Evolutionary conservation across 2,113 vertebrate species (phyloP), one percentile per base, ranked within the genome.

Genomic region (Poecile atricapillus): DNA sequence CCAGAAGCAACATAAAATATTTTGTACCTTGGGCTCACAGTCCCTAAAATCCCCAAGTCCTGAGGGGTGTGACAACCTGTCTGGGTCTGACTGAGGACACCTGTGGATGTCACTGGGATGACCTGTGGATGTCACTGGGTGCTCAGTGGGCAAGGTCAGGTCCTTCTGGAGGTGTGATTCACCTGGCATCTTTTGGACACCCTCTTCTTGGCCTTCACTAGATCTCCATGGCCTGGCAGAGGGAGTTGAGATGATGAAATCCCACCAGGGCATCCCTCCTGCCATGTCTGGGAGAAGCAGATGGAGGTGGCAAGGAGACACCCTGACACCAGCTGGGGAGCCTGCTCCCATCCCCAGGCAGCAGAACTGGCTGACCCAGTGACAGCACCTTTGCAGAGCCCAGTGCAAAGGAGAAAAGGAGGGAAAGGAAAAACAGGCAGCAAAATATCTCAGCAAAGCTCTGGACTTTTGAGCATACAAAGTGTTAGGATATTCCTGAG

Each of bases 51-150:
- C 20, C 41, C 52, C 7, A 9, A 5, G 31, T 27, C n/a, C 37
- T 0, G 0, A 12, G 21, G 35, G 21, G 2, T 50, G 21, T 41
- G 60, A 70, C 37, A 78, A n/a, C 11, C 16, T 30, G 7, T 18
- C 35, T 76, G 6, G 33, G 14, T 69, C 59, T 52, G n/a, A 21
- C 22, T 25, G 13, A 17, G 60, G 56, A 11, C n/a, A 82, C 15
- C 27, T 37, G 5, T 21, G n/a, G 76, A n/a, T 76, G 28, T 6
- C 13, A 13, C 24, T 31, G 63, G 46, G 31, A n/a, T n/a, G n/a
- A 82, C 15, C 27, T 37, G 5, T 21, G n/a, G 76, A n/a, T 76
- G 28, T 6, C 13, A 13, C 24, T 31, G 63, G 46, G 31, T 7
- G 24, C 55, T 83, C 68, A 67, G n/a, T 15, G 41, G 41, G 46